Evolutionary conservation across 2,888 invertebrate species (phyloP).

Genomic region (Galeruca laticollis): DNA sequence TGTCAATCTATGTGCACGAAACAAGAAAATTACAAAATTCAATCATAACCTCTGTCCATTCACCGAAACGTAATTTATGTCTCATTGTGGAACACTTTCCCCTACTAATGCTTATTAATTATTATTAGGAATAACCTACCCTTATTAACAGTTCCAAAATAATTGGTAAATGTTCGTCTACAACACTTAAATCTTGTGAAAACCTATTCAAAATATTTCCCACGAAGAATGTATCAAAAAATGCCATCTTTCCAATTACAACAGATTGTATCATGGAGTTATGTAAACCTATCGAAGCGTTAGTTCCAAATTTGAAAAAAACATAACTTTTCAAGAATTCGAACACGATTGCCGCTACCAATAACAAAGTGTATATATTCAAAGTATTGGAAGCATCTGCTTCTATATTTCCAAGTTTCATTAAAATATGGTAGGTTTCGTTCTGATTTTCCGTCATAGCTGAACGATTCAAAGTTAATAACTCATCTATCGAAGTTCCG

Average conservation of each 20-base stretch:
- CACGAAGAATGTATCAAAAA: constrained; percentile 57
- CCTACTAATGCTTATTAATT: neutral
- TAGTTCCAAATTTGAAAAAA: constrained; percentile 39
- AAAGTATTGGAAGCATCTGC: constrained; percentile 44
- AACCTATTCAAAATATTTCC: constrained; percentile 60
- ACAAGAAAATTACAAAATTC: too few relatives aligned
- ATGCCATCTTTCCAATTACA: constrained; percentile 54
- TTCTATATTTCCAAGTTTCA: constrained; percentile 33
- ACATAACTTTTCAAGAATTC: constrained; percentile 50
- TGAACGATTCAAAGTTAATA: neutral
- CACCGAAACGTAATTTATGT: too few relatives aligned
- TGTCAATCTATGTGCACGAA: too few relatives aligned
- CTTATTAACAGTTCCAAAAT: constrained; percentile 44
- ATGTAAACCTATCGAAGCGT: constrained; percentile 55
- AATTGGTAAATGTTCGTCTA: constrained; percentile 55
- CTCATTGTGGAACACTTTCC: too few relatives aligned
- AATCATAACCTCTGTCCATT: too few relatives aligned
- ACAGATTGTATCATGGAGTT: constrained; percentile 54
- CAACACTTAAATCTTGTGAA: constrained; percentile 56
- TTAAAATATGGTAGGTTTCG: constrained; percentile 24
- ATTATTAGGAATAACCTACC: constrained; percentile 41
- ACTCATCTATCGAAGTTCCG: neutral
- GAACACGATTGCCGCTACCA: constrained; percentile 51
- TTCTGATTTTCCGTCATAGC: constrained; percentile 7
- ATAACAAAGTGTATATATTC: constrained; percentile 53